Evolutionary conservation across 2,797 vertebrate species (phyloP), one percentile per base, ranked within the genome.

Genomic region (Rhinella marina): DNA sequence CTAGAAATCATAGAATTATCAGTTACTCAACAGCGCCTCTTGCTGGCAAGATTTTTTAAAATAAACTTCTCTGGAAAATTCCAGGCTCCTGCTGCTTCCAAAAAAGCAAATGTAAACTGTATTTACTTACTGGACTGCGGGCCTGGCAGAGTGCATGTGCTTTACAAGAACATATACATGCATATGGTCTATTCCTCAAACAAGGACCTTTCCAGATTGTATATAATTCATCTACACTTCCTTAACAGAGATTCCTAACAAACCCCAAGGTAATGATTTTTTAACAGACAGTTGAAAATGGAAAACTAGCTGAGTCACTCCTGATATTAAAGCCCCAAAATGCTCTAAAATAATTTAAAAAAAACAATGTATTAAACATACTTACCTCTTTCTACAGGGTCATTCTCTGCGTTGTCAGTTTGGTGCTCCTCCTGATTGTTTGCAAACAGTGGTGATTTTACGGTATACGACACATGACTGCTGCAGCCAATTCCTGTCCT

Each of bases 181-280:
- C 41, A 50, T n/a, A 75, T 32, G 70, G 72, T 52, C 72, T 75
- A n/a, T n/a, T 57, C 17, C 25, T 68, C 21, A 68, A n/a, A 70
- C 21, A 7, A 41, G 16, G 16, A 27, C 19, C n/a, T 54, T 17
- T 52, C 16, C 50, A 70, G 12, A 27, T 29, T 70, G 68, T 72
- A 64, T 62, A 81, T 62, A 81, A 81, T 81, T 16, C 11, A 62
- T 81, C 32, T 14, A 62, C 59, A 48, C 29, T 41, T 8, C 72
- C 21, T n/a, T 1, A 29, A 12, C 25, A 19, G 25, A 32, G 11
- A 12, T 13, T 41, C 19, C 25, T 57, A 79, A 79, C 32, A 61
- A 80, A 23, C 77, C 77, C 29, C 54, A 80, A 29, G 78, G 1
- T 8, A 32, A 61, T 61, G 21, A 21, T 7, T 81, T 81, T 21